Percentiles rank a stretch among this genome's conserved stretches.
These are phyloP conservation scores for Tretioscincus oriximinensis DNA, from an alignment of 2,113 vertebrate species.

Conservation along the genomic window DNA sequence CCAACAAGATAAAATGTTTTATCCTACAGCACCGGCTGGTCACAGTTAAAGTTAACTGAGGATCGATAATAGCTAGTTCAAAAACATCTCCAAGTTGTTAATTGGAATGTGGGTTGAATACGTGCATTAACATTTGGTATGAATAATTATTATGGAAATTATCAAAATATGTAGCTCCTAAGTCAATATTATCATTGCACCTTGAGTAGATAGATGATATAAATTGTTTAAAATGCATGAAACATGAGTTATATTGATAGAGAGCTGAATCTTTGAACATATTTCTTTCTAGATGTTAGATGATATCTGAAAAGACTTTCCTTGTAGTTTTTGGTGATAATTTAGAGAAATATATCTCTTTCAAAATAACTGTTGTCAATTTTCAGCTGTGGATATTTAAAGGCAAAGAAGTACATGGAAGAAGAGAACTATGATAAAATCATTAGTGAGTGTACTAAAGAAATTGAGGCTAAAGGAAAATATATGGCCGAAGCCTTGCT, in stretches of 20 bases:
- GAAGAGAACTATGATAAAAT: constrained; percentile 99
- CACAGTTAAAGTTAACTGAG: background rate
- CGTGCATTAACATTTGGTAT: background rate
- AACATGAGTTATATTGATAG: background rate
- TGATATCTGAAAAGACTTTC: background rate
- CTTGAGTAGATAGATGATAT: background rate
- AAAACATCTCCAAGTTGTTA: background rate
- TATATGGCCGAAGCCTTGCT: constrained; percentile 92
- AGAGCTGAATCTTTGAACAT: background rate
- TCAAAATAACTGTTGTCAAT: constrained; percentile 13
- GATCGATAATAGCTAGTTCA: background rate
- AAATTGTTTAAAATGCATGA: background rate
- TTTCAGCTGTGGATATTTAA: constrained; percentile 91
- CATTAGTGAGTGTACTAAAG: constrained; percentile 97
- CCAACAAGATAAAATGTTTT: too few species aligned
- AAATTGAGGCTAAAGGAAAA: constrained; percentile 89
- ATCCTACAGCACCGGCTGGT: too few species aligned
- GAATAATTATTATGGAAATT: background rate
- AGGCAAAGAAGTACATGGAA: constrained; percentile 98
- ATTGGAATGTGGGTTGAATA: background rate
- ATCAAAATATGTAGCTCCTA: background rate
- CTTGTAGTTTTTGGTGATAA: constrained; percentile 17
- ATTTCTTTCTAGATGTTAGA: background rate
- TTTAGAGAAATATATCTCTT: background rate
- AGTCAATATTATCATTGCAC: background rate